Base-by-base conservation (phyloP, 64 coral and sea anemone species). In the Dendrophyllia cribrosa region DNA sequence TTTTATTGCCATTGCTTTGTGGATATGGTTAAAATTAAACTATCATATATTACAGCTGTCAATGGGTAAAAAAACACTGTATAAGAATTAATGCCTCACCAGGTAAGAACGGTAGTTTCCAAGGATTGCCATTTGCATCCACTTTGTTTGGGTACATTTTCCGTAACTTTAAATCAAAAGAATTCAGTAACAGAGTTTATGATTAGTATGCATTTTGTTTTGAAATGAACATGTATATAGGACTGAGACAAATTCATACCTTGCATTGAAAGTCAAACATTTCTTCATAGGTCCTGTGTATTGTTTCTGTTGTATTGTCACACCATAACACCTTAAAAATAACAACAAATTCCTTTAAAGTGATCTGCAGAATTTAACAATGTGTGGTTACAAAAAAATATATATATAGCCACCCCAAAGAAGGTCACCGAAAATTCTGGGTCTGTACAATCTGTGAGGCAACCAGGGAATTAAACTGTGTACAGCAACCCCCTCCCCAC, bases 221-320 rank as follows among this genome's bases (percentile, higher is more conserved):
- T 34, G 0, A 34, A 34, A 34, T 34, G 34, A 34, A 34, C 34
- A 34, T 34, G 53, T 7, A 56, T 12, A 6, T 56, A 0, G 53
- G 53, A 56, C 12, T 56, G 3, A 56, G 5, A 56, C 53, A 56
- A 12, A 12, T 56, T 12, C 5, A 6, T 95, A 96, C 95, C 86
- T 96, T 96, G 72, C 95, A 96, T 59, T 96, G 95, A 73, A 96
- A 96, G 83, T 96, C 95, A 91, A 96, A 96, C 95, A 96, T 96
- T 51, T 96, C 95, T 74, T 96, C 95, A 46, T 96, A 96, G 44
- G 91, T 92, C 75, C 88, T 90, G 75, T 93, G 89, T 53, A 96
- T 94, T 21, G 77, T 96, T 77, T 96, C 95, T 74, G 84, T 96
- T 12, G 91, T 87, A 59, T 96, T 75, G 76, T 96, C 95, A 19